Evolutionary conservation across 2,113 vertebrate species (phyloP).

Genomic region (Galbula dea): DNA sequence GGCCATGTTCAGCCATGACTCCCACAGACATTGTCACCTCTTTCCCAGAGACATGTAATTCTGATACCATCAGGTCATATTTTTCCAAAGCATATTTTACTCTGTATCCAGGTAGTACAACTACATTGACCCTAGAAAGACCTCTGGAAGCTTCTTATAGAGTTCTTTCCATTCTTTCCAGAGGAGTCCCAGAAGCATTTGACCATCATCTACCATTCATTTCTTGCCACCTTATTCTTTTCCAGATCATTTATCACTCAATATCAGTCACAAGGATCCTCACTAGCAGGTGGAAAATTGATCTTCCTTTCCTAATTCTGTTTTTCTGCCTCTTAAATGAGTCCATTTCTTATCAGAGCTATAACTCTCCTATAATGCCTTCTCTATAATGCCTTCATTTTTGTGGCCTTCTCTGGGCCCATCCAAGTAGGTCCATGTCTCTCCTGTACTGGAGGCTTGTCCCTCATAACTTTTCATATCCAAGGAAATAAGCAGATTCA

Average conservation of each 20-base stretch:
- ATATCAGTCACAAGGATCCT: background rate
- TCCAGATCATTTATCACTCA: background rate
- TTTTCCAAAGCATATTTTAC: background rate
- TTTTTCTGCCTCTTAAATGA: background rate
- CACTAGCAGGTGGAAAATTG: background rate
- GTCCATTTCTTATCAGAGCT: background rate
- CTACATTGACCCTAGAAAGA: background rate
- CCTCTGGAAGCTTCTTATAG: background rate
- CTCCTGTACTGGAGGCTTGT: background rate
- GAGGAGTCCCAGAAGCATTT: background rate
- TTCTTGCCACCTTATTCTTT: background rate
- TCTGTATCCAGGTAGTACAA: background rate
- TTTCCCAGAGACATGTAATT: background rate
- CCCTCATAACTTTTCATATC: background rate
- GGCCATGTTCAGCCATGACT: background rate
- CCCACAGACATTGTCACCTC: background rate
- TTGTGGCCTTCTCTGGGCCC: background rate
- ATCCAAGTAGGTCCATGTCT: background rate
- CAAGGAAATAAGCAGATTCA: background rate
- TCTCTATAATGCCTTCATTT: background rate
- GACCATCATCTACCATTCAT: background rate
- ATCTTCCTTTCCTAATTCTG: background rate
- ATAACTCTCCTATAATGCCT: background rate
- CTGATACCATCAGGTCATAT: background rate
- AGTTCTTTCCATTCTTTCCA: background rate